phyloP scores from a whole-genome alignment of 1,140 invertebrate genomes.

The Diprion similis region DNA sequence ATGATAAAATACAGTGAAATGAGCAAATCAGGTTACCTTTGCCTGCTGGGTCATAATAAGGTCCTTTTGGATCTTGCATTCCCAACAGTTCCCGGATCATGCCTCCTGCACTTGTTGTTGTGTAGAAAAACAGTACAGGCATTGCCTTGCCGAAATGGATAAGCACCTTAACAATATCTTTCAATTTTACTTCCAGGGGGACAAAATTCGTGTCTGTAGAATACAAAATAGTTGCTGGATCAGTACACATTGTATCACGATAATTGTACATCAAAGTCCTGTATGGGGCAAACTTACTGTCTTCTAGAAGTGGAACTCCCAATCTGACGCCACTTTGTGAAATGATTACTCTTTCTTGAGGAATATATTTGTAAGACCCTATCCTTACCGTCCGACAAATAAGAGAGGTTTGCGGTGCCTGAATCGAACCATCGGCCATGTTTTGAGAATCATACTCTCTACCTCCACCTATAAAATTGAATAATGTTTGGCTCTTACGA shows the following conservation, averaged over 20 bases:
- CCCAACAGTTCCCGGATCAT: conserved; percentile 74
- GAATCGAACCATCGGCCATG: conserved; percentile 31
- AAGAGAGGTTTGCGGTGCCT: conserved; percentile 57
- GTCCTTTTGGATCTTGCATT: conserved; percentile 58
- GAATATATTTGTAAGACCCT: conserved; percentile 78
- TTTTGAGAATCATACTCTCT: conserved; percentile 44
- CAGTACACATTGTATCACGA: conserved; percentile 18
- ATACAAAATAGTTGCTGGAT: conserved; percentile 20
- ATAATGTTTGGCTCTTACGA: conserved; percentile 1
- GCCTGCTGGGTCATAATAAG: conserved; percentile 69
- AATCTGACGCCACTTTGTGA: conserved; percentile 72
- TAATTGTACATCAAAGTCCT: not conserved
- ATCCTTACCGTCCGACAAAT: conserved; percentile 79
- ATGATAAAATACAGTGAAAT: conserved; percentile 3
- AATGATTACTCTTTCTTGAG: conserved; percentile 72
- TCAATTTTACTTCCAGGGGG: conserved; percentile 68
- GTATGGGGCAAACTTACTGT: conserved; percentile 56
- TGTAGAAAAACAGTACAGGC: conserved; percentile 81
- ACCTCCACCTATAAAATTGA: conserved; percentile 52
- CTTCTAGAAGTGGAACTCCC: conserved; percentile 69
- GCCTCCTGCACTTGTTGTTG: conserved; percentile 68
- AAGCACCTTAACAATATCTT: conserved; percentile 75
- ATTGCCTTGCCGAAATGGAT: conserved; percentile 75
- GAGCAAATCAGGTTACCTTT: conserved; percentile 62
- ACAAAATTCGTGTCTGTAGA: conserved; percentile 56